Evolutionary conservation across 2,113 vertebrate species (phyloP), one percentile per base, ranked within the genome.

Genomic region (Varanus komodoensis): DNA sequence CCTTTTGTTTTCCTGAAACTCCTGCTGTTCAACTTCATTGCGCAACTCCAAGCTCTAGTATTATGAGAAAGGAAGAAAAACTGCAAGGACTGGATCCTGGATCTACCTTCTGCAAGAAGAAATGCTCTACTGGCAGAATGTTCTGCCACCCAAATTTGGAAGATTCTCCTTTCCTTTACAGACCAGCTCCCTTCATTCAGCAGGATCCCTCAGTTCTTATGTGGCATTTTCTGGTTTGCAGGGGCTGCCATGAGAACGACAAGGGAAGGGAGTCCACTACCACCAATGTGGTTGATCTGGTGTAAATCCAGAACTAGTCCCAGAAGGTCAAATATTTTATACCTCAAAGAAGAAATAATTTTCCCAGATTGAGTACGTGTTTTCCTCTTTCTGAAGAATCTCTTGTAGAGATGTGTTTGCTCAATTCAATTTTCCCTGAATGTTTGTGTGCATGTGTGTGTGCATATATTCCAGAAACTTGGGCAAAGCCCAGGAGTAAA

Each of bases 401-500:
- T 75, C 89, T 86, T 29, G 52, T 3, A 85, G 64, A 48, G 32
- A n/a, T 78, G 82, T n/a, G 61, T 95, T 61, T 90, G 69, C 15
- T 86, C 92, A 44, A 17, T 1, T 92, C 84, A 52, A 71, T 89
- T 89, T 44, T 74, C 14, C 32, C 38, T 27, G 4, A 83, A 29
- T 61, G 54, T 71, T 44, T 44, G 38, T 44, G 38, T 44, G 38
- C 54, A 61, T 64, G 21, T 64, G 15, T 61, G 15, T 61, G 15
- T 61, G 12, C 12, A 57, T 57, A 57, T 61, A 3, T 94, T 94
- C 92, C 84, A 89, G 90, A 94, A 95, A 89, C n/a, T 83, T 91
- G 96, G 84, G 81, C 77, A 93, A 95, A 96, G 94, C 85, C 95
- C 97, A 96, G 95, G 64, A 96, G 83, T 92, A 92, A 89, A 92